Evolutionary conservation across 2,113 vertebrate genomes (phyloP).

Genomic region (Pelvicachromis taeniatus): DNA sequence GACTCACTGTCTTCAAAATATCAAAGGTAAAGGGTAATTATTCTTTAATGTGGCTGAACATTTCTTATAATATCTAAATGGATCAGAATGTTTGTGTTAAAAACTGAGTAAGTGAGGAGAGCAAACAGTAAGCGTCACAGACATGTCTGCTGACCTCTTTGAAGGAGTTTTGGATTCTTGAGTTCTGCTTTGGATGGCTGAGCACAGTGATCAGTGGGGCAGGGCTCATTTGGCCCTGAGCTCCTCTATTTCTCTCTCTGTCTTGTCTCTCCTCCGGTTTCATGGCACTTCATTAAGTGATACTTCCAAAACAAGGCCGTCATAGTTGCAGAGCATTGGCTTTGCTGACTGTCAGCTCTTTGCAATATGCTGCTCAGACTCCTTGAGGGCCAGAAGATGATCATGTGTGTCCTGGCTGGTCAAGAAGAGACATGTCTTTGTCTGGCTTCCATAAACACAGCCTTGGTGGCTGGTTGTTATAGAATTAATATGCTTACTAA

Average conservation of each 20-base stretch:
- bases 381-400: slow-evolving; percentile 39
- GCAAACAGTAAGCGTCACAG: not conserved
- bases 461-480: slow-evolving; percentile 20
- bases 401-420: slow-evolving; percentile 48
- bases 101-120: not conserved
- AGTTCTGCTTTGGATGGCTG: slow-evolving; percentile 27
- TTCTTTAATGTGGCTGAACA: not conserved
- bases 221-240: not conserved
- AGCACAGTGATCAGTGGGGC: slow-evolving; percentile 40
- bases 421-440: slow-evolving; percentile 62
- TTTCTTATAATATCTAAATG: not conserved
- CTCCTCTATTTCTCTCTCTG: not conserved
- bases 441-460: slow-evolving; percentile 46
- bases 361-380: slow-evolving; percentile 58
- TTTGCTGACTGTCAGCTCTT: slow-evolving; percentile 67
- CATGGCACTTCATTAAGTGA: slow-evolving; percentile 59
- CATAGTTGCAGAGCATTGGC: slow-evolving; percentile 47
- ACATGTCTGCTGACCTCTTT: not conserved
- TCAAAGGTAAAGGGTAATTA: not conserved
- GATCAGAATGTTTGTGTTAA: not conserved
- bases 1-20: not conserved
- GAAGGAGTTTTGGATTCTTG: not conserved
- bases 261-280: slow-evolving; percentile 47
- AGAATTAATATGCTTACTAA: slow-evolving; percentile 41
- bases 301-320: slow-evolving; percentile 55